Conservation (phyloP, 1,140 invertebrate species). For the Zaprionus gabonicus region DNA sequence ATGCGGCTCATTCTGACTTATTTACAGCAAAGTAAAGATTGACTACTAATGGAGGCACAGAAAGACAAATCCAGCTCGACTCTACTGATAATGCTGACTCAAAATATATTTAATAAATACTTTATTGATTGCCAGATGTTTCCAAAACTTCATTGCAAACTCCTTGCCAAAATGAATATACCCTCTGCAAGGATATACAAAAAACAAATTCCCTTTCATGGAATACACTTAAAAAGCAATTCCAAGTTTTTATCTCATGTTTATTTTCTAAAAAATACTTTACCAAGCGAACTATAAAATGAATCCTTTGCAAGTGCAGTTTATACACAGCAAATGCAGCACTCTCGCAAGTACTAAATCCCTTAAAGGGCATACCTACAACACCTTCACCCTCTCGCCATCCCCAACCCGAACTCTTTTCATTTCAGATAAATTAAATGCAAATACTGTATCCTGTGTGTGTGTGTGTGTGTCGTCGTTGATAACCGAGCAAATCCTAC, state of each 20-base stretch:
- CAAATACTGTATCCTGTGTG: slow-evolving; percentile 40
- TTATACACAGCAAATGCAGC: neutral
- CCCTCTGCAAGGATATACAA: too few relatives aligned
- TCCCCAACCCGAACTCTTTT: neutral
- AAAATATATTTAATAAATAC: too few relatives aligned
- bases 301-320: neutral
- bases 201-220: neutral
- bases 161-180: too few relatives aligned
- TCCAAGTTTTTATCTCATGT: neutral
- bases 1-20: too few relatives aligned
- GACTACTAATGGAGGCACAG: too few relatives aligned
- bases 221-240: neutral
- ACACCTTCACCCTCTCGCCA: neutral
- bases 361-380: slow-evolving; percentile 34
- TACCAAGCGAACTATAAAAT: neutral
- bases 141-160: too few relatives aligned
- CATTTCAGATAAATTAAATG: slow-evolving; percentile 33
- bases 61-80: too few relatives aligned
- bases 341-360: slow-evolving; percentile 41
- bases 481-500: slow-evolving; percentile 39
- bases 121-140: too few relatives aligned
- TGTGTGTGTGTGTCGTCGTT: slow-evolving; percentile 3
- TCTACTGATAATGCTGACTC: too few relatives aligned
- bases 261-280: slow-evolving; percentile 1
- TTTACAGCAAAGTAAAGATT: too few relatives aligned